Evolutionary conservation across 2,888 invertebrate species (phyloP).

Genomic region (Aplocera efformata): DNA sequence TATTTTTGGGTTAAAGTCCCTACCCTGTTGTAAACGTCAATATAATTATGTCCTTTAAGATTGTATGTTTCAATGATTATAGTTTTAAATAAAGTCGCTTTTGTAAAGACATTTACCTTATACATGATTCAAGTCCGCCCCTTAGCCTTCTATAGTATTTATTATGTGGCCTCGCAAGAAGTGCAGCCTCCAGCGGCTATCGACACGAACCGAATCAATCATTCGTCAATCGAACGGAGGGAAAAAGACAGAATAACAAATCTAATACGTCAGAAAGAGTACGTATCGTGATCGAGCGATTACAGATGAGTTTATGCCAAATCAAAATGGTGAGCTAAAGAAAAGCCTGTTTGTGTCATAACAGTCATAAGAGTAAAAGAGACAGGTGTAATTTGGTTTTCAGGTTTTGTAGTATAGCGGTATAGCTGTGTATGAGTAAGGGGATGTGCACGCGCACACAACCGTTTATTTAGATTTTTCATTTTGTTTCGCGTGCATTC

Average conservation of each 20-base stretch:
- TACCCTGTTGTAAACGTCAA: too few relatives aligned
- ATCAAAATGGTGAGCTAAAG: conserved; percentile 56
- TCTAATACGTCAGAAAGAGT: conserved; percentile 50
- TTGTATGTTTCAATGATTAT: too few relatives aligned
- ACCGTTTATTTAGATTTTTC: conserved; percentile 54
- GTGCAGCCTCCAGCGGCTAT: conserved; percentile 56
- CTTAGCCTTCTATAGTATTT: conserved; percentile 29
- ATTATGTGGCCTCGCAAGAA: conserved; percentile 33
- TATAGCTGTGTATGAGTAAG: conserved; percentile 43
- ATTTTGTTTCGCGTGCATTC: conserved; percentile 55
- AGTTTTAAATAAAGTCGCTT: too few relatives aligned
- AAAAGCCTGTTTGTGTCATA: conserved; percentile 15
- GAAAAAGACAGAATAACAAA: conserved; percentile 59
- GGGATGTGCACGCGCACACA: conserved; percentile 46
- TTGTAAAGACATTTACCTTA: conserved; percentile 15
- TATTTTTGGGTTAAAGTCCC: too few relatives aligned
- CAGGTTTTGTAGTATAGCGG: conserved; percentile 40
- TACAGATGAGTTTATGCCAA: conserved; percentile 58
- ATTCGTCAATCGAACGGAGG: conserved; percentile 66
- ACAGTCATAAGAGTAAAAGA: conserved; percentile 45
- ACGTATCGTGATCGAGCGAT: conserved; percentile 44
- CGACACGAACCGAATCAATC: conserved; percentile 63
- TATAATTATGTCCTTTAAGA: too few relatives aligned
- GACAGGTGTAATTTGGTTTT: conserved; percentile 48
- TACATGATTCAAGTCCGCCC: conserved; percentile 31